A percentile compares a stretch with the other conserved stretches of the same genome.
These are phyloP conservation scores for Platysteira castanea DNA, from an alignment of 2,113 vertebrate species.

Conservation along the genomic window DNA sequence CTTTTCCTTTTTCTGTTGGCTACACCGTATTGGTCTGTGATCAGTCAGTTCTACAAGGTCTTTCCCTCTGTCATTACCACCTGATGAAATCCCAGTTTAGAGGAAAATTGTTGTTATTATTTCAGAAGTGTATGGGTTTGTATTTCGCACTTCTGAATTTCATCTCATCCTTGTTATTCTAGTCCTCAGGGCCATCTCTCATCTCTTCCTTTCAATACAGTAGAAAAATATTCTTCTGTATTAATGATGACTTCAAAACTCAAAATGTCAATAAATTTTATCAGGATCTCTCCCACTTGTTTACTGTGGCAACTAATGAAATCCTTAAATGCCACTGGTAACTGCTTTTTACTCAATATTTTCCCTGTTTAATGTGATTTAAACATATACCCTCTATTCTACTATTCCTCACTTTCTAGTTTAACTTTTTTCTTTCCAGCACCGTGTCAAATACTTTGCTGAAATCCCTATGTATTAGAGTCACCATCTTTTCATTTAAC, in stretches of 20 bases:
- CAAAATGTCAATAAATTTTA: neutral
- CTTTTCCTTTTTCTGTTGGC: neutral
- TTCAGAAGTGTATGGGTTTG: neutral
- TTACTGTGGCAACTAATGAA: neutral
- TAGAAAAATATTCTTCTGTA: neutral
- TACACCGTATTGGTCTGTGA: neutral
- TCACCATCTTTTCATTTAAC: neutral
- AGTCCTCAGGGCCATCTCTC: neutral
- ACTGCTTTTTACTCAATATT: neutral
- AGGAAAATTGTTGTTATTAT: neutral
- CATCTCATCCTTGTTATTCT: neutral
- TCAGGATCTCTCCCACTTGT: neutral
- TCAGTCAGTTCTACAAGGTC: neutral
- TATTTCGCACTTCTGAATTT: neutral
- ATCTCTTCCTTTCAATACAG: neutral
- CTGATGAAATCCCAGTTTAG: neutral
- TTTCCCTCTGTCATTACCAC: neutral
- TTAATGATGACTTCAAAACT: neutral
- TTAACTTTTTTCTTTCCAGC: neutral
- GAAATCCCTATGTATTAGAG: neutral
- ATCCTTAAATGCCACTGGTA: neutral
- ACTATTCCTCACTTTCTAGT: neutral
- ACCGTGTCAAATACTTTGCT: neutral
- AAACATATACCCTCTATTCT: neutral
- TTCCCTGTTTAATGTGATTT: neutral